A percentile compares a stretch with the other conserved stretches of the same genome.
These are phyloP conservation scores for Meganola albula DNA, from an alignment of 2,888 invertebrate genomes.

Conservation along the genomic window DNA sequence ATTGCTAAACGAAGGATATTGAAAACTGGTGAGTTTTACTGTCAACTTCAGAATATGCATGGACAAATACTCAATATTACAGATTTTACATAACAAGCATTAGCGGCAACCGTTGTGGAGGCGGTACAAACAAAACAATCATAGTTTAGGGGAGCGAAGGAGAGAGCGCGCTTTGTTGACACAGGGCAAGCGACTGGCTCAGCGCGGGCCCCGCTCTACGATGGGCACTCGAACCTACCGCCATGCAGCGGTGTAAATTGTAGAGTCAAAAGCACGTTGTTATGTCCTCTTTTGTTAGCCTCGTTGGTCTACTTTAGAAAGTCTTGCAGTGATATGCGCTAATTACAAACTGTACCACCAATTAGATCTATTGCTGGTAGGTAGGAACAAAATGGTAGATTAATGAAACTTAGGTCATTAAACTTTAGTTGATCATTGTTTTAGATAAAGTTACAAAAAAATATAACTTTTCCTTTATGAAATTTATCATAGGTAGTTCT, in stretches of 20 bases:
- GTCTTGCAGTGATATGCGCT: conserved; percentile 10
- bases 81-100: conserved; percentile 34
- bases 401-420: no score
- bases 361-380: conserved; percentile 10
- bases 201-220: conserved; percentile 26
- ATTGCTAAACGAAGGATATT: conserved; percentile 48
- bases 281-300: conserved; percentile 31
- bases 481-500: no score
- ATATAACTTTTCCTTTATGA: no score
- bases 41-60: conserved; percentile 10
- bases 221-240: conserved; percentile 17
- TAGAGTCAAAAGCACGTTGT: conserved; percentile 39
- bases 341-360: conserved; percentile 18
- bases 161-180: conserved; percentile 68
- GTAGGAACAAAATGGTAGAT: no score
- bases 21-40: conserved; percentile 46
- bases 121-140: conserved; percentile 57
- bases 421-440: no score
- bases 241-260: conserved; percentile 21
- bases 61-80: conserved; percentile 7
- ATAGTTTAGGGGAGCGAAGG: conserved; percentile 55
- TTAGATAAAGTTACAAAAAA: no score
- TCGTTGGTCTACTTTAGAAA: conserved; percentile 21
- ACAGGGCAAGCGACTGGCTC: conserved; percentile 46
- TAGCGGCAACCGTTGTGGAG: conserved; percentile 36